These are phyloP conservation scores for Phocides pigmalion DNA, from an alignment of 1,140 invertebrate species.

Conservation along the genomic window DNA sequence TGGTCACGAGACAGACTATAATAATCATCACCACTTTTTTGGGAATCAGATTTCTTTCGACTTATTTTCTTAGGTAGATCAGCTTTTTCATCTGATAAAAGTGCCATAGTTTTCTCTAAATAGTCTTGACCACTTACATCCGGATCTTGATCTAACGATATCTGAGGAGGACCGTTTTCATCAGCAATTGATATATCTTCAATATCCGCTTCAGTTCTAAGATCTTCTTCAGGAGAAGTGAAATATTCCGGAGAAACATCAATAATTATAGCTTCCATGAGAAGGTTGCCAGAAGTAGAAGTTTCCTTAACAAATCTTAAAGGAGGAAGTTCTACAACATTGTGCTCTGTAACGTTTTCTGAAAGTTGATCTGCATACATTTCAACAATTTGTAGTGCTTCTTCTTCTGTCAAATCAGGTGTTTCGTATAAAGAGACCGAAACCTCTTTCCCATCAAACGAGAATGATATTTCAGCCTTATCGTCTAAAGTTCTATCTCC, in stretches of 20 bases:
- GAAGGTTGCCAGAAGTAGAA: conserved; percentile 92
- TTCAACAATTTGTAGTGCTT: conserved; percentile 95
- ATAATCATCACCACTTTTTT: conserved; percentile 84
- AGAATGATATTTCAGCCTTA: conserved; percentile 93
- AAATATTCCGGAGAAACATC: conserved; percentile 95
- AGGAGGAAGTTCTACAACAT: conserved; percentile 94
- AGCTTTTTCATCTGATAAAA: conserved; percentile 65
- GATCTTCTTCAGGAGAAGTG: conserved; percentile 89
- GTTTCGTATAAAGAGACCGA: conserved; percentile 96
- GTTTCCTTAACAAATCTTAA: conserved; percentile 95
- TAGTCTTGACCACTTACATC: conserved; percentile 68
- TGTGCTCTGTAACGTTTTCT: conserved; percentile 94
- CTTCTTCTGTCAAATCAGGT: conserved; percentile 95
- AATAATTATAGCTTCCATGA: conserved; percentile 96
- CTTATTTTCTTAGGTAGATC: conserved; percentile 71
- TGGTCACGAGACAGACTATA: conserved; percentile 83
- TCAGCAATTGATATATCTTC: conserved; percentile 93
- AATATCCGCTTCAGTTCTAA: conserved; percentile 92
- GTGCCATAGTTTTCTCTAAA: conserved; percentile 70
- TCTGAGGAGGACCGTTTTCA: conserved; percentile 79
- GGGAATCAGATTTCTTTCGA: conserved; percentile 84
- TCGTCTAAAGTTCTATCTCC: conserved; percentile 91
- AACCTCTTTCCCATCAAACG: conserved; percentile 95
- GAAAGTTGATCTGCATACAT: conserved; percentile 97
- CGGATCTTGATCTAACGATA: conserved; percentile 72